Conservation (phyloP, 2,888 invertebrate genomes). For the Xylophagus ater region DNA sequence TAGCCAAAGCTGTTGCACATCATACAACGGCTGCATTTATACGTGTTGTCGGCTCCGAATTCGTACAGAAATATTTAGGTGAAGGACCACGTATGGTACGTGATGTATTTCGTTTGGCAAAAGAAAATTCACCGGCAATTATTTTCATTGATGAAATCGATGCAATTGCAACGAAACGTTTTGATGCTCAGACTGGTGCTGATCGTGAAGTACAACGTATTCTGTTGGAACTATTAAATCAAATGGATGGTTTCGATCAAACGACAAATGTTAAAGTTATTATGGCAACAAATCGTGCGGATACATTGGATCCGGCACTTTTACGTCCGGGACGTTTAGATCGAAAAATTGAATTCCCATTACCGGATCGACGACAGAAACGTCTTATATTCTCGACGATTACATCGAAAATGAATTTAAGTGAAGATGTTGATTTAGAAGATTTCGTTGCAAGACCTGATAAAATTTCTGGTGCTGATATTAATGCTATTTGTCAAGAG, state of each 20-base stretch:
- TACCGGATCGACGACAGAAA: slow-evolving; percentile 81
- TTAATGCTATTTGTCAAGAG: slow-evolving; percentile 99
- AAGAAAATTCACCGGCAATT: slow-evolving; percentile 98
- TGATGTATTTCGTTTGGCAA: slow-evolving; percentile 96
- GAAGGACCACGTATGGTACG: slow-evolving; percentile 99
- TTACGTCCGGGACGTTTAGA: slow-evolving; percentile 72
- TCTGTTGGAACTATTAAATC: slow-evolving; percentile 89
- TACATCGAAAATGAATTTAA: slow-evolving; percentile 92
- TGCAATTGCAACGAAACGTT: slow-evolving; percentile 98
- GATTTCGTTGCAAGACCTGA: slow-evolving; percentile 98
- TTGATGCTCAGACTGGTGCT: slow-evolving; percentile 97
- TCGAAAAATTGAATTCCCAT: slow-evolving; percentile 96
- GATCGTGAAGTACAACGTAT: slow-evolving; percentile 98
- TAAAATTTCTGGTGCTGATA: slow-evolving; percentile 97
- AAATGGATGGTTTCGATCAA: slow-evolving; percentile 99
- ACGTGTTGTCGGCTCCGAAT: slow-evolving; percentile 97
- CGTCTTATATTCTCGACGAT: slow-evolving; percentile 97
- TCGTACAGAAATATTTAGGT: slow-evolving; percentile 98
- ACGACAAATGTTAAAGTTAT: slow-evolving; percentile 99
- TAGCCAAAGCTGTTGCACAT: slow-evolving; percentile 97
- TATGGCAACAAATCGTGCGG: slow-evolving; percentile 95
- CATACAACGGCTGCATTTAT: slow-evolving; percentile 99
- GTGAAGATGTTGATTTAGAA: slow-evolving; percentile 97
- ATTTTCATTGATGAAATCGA: slow-evolving; percentile 99
- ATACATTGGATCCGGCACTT: slow-evolving; percentile 89